Evolutionary conservation across 2,888 invertebrate species (phyloP).

Genomic region (Tenodera sinensis): DNA sequence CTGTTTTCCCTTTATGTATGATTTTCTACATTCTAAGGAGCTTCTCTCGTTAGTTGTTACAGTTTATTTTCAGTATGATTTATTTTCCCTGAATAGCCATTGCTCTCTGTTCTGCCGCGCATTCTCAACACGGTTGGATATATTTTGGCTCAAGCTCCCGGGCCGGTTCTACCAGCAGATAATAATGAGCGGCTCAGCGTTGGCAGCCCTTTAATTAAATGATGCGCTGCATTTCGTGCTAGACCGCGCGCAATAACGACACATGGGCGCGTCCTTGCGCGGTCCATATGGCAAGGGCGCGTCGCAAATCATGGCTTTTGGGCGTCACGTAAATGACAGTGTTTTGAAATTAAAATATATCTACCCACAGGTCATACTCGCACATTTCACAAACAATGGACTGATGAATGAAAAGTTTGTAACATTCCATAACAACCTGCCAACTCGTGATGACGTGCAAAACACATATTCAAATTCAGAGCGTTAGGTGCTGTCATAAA

Average conservation of each 20-base stretch:
- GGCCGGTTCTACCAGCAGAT: not conserved
- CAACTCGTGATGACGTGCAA: too few relatives aligned
- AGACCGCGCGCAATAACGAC: not conserved
- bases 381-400: not conserved
- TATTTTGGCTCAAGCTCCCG: not conserved
- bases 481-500: too few relatives aligned
- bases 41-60: too few relatives aligned
- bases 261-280: not conserved
- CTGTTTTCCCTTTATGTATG: too few relatives aligned
- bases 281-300: not conserved
- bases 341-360: not conserved
- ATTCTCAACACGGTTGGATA: too few relatives aligned
- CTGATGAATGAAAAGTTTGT: not conserved
- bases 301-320: not conserved
- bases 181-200: not conserved
- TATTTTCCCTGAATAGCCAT: too few relatives aligned
- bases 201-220: conserved; percentile 2
- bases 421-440: too few relatives aligned
- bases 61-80: too few relatives aligned
- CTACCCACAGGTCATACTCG: not conserved
- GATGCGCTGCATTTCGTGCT: not conserved
- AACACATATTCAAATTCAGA: too few relatives aligned
- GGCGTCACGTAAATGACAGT: not conserved
- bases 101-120: too few relatives aligned
- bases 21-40: too few relatives aligned